phyloP scores from a whole-genome alignment of 2,113 vertebrate species.

The Cochlearius cochlearius region DNA sequence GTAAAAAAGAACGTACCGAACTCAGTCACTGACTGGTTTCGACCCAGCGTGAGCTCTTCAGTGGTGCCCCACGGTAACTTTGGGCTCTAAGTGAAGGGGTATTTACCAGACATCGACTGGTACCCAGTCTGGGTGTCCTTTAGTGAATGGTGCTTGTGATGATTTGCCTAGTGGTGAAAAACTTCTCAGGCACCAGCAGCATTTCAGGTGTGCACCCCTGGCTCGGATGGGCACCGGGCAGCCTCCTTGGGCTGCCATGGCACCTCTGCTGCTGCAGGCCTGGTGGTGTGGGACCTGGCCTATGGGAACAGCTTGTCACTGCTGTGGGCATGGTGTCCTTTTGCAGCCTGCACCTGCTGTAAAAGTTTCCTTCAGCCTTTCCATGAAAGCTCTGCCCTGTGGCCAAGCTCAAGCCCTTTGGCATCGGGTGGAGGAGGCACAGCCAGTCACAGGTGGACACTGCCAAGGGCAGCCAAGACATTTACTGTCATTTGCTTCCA shows the following conservation, averaged over 20 bases:
- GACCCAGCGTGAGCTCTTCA: neutral
- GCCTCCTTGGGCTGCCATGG: neutral
- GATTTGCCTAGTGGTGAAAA: neutral
- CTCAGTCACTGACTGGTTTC: neutral
- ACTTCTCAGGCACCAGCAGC: neutral
- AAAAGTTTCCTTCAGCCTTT: neutral
- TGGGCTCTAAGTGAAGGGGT: neutral
- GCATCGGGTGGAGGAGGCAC: neutral
- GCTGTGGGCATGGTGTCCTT: neutral
- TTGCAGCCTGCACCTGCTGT: neutral
- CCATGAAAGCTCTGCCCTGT: neutral
- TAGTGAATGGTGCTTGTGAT: neutral
- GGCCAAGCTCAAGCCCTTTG: neutral
- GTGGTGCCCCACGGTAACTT: neutral
- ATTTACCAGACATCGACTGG: neutral
- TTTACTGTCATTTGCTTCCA: neutral
- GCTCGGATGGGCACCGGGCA: neutral
- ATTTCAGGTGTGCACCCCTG: neutral
- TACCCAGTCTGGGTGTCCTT: neutral
- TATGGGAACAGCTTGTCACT: neutral
- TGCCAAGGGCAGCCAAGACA: neutral
- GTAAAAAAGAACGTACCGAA: accelerated
- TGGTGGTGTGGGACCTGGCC: neutral
- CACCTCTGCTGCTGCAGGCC: neutral
- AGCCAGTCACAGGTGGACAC: neutral